Conservation (phyloP, 2,113 vertebrate genomes). For the Hyla sarda region DNA sequence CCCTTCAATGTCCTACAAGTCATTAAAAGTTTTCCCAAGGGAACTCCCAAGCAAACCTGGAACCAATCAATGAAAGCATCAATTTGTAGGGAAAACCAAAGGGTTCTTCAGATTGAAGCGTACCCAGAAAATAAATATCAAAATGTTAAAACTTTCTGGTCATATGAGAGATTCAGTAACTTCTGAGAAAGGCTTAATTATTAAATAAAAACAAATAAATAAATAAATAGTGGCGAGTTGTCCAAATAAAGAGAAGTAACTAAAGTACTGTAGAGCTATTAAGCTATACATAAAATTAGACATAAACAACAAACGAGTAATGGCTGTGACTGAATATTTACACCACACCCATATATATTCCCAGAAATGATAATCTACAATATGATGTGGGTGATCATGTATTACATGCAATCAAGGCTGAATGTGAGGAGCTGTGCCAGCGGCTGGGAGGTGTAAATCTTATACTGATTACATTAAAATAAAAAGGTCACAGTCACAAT, state of each 20-base stretch:
- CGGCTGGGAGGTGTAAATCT: slow-evolving; percentile 6
- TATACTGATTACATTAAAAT: background rate
- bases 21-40: no score
- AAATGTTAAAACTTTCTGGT: no score
- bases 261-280: background rate
- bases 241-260: background rate
- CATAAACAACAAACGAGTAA: background rate
- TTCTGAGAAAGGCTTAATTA: background rate
- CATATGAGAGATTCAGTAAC: no score
- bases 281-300: background rate
- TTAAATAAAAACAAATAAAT: background rate
- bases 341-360: slow-evolving; percentile 18
- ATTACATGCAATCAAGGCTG: slow-evolving; percentile 20
- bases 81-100: no score
- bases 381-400: slow-evolving; percentile 1
- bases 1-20: no score
- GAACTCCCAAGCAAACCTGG: no score
- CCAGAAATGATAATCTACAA: background rate
- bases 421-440: slow-evolving; percentile 10
- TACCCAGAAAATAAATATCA: no score
- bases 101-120: no score
- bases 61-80: no score
- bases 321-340: background rate
- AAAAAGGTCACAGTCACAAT: background rate
- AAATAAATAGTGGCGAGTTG: no score